Evolutionary conservation across 2,113 vertebrate genomes (phyloP).

Genomic region (Perognathus longimembris): DNA sequence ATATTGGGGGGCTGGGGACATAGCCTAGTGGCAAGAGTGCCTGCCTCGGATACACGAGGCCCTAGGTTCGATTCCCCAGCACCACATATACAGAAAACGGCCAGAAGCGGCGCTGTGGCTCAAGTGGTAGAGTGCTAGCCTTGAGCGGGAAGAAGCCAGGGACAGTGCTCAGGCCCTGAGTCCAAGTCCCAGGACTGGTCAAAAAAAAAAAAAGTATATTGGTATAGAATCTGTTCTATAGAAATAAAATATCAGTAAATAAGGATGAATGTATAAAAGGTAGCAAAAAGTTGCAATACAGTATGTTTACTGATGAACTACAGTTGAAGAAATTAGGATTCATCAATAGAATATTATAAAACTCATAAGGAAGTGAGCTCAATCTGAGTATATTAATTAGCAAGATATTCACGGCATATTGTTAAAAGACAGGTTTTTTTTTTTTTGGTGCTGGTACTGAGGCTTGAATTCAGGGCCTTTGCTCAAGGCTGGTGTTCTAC

Average conservation of each 20-base stretch:
- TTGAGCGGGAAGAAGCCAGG: too few species aligned
- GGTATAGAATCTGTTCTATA: slow-evolving; percentile 13
- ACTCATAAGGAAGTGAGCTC: not conserved
- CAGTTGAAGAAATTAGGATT: slow-evolving; percentile 44
- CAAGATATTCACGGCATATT: not conserved
- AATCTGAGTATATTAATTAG: not conserved
- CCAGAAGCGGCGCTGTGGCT: too few species aligned
- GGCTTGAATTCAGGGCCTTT: not conserved
- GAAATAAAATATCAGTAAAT: slow-evolving; percentile 31
- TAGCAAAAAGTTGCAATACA: not conserved
- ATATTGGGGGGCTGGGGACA: too few species aligned
- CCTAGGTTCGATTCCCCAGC: too few species aligned
- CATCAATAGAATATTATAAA: not conserved
- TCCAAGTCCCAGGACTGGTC: too few species aligned
- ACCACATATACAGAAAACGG: too few species aligned
- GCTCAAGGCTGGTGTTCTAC: too few species aligned
- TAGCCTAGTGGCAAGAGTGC: too few species aligned
- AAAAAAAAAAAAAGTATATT: slow-evolving; percentile 23
- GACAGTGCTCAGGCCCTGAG: too few species aligned
- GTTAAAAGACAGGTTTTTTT: not conserved
- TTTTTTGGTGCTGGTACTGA: too few species aligned
- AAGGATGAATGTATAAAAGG: slow-evolving; percentile 18
- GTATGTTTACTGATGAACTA: slow-evolving; percentile 6
- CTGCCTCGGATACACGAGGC: too few species aligned
- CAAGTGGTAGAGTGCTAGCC: too few species aligned